Percentiles rank a stretch among this genome's conserved stretches.
Evolutionary conservation across 2,797 vertebrate genomes (phyloP).

Genomic region (Harpagifer antarcticus): DNA sequence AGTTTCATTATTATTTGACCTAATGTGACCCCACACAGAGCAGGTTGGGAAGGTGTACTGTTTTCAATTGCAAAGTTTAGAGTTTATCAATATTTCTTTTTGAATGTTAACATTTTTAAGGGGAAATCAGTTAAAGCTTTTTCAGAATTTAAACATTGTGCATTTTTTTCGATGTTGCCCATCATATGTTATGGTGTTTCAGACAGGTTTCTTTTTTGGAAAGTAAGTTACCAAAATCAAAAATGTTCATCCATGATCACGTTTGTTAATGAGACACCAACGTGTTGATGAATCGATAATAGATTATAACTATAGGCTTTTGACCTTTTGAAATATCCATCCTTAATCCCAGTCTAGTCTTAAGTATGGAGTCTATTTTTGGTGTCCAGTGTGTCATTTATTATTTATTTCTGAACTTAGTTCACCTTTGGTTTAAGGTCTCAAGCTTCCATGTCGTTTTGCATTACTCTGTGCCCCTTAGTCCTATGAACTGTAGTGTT

Average conservation of each 20-base stretch:
- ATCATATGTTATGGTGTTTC: background rate
- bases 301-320: background rate
- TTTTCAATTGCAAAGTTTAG: background rate
- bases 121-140: background rate
- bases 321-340: conserved; percentile 1
- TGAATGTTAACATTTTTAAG: background rate
- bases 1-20: conserved; percentile 22
- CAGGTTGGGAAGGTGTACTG: background rate
- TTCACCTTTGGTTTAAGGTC: background rate
- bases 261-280: conserved; percentile 11
- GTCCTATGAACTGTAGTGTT: background rate
- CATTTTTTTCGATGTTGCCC: background rate
- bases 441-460: background rate
- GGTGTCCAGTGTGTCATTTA: conserved; percentile 22
- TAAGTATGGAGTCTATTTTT: background rate
- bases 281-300: background rate
- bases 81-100: background rate
- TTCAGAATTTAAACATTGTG: background rate
- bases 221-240: background rate
- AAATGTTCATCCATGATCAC: background rate
- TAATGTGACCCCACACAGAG: conserved; percentile 1
- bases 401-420: conserved; percentile 26
- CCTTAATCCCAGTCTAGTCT: background rate
- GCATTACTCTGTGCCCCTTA: background rate
- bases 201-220: background rate